Conservation (phyloP, 2,888 invertebrate species). For the Stomorhina lunata region DNA sequence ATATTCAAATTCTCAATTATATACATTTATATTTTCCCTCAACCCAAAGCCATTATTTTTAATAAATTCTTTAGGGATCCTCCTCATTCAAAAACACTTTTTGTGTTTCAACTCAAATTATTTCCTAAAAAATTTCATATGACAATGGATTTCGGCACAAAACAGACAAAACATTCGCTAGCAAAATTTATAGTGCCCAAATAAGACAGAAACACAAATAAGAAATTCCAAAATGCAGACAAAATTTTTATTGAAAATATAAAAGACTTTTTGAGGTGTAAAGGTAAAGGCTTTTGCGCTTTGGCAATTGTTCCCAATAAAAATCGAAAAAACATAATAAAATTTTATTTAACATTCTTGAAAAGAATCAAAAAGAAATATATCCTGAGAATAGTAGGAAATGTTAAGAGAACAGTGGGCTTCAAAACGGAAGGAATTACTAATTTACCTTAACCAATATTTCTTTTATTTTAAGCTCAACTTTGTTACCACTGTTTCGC, state of each 20-base stretch:
- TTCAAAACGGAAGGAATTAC: not conserved
- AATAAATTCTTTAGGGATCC: not conserved
- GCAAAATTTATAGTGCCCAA: slow-evolving; percentile 43
- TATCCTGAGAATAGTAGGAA: not conserved
- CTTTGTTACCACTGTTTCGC: slow-evolving; percentile 19
- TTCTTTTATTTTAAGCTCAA: not conserved
- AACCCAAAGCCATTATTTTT: not conserved
- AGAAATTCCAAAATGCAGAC: slow-evolving; percentile 27
- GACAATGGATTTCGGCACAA: slow-evolving; percentile 28
- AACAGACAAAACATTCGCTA: slow-evolving; percentile 26
- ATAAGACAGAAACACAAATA: slow-evolving; percentile 27
- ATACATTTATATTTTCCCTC: too few species aligned
- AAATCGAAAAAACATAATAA: slow-evolving; percentile 14
- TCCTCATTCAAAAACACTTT: too few species aligned
- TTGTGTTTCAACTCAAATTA: not conserved
- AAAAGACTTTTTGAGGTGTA: not conserved
- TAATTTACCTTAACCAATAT: not conserved
- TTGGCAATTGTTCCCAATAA: not conserved
- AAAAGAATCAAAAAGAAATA: slow-evolving; percentile 4
- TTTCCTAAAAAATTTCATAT: slow-evolving; percentile 5
- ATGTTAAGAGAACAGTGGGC: not conserved
- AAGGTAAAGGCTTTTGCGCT: not conserved
- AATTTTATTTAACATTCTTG: slow-evolving; percentile 42
- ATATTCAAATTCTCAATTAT: too few species aligned
- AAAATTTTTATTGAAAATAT: slow-evolving; percentile 28